Conservation (phyloP, 2,888 invertebrate genomes). For the Drosophila anomalipes region DNA sequence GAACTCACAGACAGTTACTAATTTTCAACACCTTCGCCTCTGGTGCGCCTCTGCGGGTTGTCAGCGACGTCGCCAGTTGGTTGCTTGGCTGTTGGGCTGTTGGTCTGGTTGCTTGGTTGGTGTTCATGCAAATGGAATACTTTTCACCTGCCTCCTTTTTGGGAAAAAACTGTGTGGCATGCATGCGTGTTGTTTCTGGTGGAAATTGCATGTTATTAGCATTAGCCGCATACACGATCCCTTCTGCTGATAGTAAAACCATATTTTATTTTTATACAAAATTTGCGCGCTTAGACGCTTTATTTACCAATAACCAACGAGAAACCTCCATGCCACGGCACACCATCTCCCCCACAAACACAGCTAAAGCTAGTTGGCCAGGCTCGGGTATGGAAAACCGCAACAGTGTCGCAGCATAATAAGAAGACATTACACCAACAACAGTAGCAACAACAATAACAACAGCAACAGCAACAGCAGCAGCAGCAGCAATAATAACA, state of each 20-base stretch:
- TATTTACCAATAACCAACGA: constrained; percentile 77
- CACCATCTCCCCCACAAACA: constrained; percentile 4
- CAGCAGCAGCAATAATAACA: constrained; percentile 42
- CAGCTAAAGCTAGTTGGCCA: constrained; percentile 24
- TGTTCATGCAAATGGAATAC: constrained; percentile 79
- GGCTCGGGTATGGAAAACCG: constrained; percentile 47
- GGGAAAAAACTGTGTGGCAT: constrained; percentile 50
- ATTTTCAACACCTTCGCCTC: constrained; percentile 77
- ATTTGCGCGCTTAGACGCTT: constrained; percentile 76
- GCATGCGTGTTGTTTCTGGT: constrained; percentile 65
- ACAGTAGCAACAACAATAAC: constrained; percentile 55
- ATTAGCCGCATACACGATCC: constrained; percentile 80
- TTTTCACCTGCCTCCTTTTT: constrained; percentile 78
- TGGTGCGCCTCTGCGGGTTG: constrained; percentile 59
- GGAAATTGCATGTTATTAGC: constrained; percentile 81
- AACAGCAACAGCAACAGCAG: constrained; percentile 23
- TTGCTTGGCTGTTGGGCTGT: constrained; percentile 36
- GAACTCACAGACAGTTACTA: constrained; percentile 65
- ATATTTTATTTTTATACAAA: constrained; percentile 76
- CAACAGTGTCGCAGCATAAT: constrained; percentile 79
- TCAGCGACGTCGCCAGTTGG: constrained; percentile 67
- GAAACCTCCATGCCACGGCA: constrained; percentile 10
- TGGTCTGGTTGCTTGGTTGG: constrained; percentile 41
- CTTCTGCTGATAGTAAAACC: constrained; percentile 75
- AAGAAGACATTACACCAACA: constrained; percentile 78